phyloP scores from a whole-genome alignment of 2,113 vertebrate species.

The Rafetus swinhoei region DNA sequence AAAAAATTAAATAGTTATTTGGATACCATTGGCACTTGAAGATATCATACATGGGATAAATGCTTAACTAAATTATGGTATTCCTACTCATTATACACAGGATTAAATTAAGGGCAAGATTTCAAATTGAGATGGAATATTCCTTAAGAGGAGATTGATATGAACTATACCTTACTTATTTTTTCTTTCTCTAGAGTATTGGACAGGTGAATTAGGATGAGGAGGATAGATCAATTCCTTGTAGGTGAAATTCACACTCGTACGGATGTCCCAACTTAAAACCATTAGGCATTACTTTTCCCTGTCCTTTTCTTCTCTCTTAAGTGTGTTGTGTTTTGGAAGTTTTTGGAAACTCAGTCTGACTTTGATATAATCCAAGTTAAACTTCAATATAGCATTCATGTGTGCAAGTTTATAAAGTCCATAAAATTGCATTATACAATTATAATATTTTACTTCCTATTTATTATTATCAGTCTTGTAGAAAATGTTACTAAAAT shows the following conservation, averaged over 20 bases:
- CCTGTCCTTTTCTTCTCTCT: not conserved
- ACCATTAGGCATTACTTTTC: not conserved
- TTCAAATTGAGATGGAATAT: conserved; percentile 10
- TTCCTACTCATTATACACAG: conserved; percentile 7
- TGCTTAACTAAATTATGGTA: conserved; percentile 9
- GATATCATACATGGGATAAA: conserved; percentile 22
- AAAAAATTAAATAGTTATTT: not conserved
- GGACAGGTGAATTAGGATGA: not conserved
- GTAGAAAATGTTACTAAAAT: not conserved
- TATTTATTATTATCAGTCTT: not conserved
- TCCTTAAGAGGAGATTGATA: conserved; percentile 2
- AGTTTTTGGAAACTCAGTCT: not conserved
- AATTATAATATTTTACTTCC: not conserved
- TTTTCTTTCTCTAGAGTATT: not conserved
- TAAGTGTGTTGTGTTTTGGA: not conserved
- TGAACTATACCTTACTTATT: not conserved
- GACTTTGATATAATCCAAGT: not conserved
- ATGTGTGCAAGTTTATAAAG: not conserved
- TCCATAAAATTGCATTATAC: not conserved
- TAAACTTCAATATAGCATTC: not conserved
- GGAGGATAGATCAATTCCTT: not conserved
- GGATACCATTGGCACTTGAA: conserved; percentile 25
- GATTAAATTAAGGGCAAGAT: not conserved
- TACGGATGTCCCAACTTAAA: not conserved
- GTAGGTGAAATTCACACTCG: not conserved